Evolutionary conservation across 2,888 invertebrate genomes (phyloP), one percentile per base, ranked within the genome.

Genomic region (Coenonympha arcania): DNA sequence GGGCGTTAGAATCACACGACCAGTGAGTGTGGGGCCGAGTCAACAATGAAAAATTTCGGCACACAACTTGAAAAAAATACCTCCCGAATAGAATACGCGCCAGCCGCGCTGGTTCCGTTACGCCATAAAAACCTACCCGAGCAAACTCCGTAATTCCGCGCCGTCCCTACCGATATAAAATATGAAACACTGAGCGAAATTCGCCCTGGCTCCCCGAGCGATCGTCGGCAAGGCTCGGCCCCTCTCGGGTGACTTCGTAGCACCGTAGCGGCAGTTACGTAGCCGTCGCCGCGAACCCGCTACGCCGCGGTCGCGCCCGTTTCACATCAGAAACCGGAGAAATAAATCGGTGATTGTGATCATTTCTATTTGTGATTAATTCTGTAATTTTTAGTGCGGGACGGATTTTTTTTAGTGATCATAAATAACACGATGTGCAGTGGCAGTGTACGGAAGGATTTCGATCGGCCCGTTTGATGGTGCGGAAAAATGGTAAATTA

Each of bases 141-240:
- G 78, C 80, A 79, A 80, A 82, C 79, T 84, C 79, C 68, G 84
- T 82, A 84, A 83, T 80, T 78, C 78, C 77, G 76, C 72, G 71
- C 63, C 73, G 73, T 73, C 76, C 79, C 78, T 63, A 73, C 75
- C 79, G 76, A 79, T 84, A 84, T 85, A 84, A 85, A 85, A 85
- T 85, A 84, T 85, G 85, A 85, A 85, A 83, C 81, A 79, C 79
- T 75, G 83, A 73, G 78, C 82, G 64, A 75, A 83, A 77, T 78
- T 79, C 74, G 68, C 73, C 63, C 69, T 66, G 65, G 68, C 58
- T 64, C 60, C 68, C 72, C 69, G 63, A 72, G 69, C 69, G 62
- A 62, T 5, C 36, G 41, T 67, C 68, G 67, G 54, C 34, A 37
- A 20, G 13, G 52, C 52, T 81, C 83, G 83, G 71, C 50, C 39